These are phyloP conservation scores for Drosophila lacertosa DNA, from an alignment of 1,140 invertebrate genomes.

Conservation along the genomic window DNA sequence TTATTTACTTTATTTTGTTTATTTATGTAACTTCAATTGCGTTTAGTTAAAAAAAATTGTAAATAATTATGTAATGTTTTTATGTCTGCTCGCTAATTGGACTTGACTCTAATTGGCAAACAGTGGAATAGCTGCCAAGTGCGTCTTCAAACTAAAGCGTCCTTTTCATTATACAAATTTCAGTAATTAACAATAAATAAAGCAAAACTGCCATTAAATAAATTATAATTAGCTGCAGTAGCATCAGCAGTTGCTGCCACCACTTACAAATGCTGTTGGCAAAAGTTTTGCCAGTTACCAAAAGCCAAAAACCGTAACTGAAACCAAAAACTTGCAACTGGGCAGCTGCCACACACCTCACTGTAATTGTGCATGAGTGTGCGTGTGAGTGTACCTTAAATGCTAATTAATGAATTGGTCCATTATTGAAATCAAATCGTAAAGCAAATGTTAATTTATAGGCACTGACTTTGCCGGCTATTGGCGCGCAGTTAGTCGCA, in stretches of 20 bases:
- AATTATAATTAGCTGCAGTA: constrained; percentile 61
- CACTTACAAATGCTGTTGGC: constrained; percentile 32
- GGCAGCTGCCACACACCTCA: constrained; percentile 23
- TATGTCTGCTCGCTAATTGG: background rate
- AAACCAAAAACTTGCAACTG: constrained; percentile 58
- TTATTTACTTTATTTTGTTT: constrained; percentile 6
- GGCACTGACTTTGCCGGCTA: constrained; percentile 35
- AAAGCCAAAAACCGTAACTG: constrained; percentile 6
- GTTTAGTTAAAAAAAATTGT: background rate
- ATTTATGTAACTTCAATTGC: background rate
- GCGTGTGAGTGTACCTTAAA: constrained; percentile 36
- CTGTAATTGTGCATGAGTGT: constrained; percentile 9
- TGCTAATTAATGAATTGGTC: constrained; percentile 78
- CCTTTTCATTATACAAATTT: constrained; percentile 59
- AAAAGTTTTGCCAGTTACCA: constrained; percentile 43
- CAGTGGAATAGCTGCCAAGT: background rate
- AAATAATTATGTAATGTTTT: constrained; percentile 5
- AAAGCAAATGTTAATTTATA: constrained; percentile 68
- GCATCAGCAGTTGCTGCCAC: constrained; percentile 2
- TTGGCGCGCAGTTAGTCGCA: constrained; percentile 62
- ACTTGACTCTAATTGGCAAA: constrained; percentile 1
- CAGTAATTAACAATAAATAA: constrained; percentile 57
- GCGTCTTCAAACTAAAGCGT: constrained; percentile 34
- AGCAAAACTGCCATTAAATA: constrained; percentile 45
- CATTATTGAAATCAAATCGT: constrained; percentile 78